A percentile compares a stretch with the other conserved stretches of the same genome.
Conservation (phyloP, 2,797 vertebrate genomes). For the Gastrophryne carolinensis region DNA sequence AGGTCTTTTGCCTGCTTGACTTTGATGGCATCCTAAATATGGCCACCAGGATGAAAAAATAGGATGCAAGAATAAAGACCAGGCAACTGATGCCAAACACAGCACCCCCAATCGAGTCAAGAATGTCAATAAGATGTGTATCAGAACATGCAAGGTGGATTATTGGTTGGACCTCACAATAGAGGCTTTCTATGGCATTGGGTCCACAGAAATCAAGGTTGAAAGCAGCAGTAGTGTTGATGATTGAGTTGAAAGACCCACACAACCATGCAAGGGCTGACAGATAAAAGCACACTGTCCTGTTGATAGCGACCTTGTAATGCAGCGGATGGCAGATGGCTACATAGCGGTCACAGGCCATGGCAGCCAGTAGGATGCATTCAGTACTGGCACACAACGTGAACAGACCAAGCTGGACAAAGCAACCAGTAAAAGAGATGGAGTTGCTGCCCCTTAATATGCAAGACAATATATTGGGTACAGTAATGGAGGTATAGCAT, state of each 20-base stretch:
- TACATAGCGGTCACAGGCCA: constrained; percentile 44
- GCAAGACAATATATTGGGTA: constrained; percentile 14
- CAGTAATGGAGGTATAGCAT: constrained; percentile 25
- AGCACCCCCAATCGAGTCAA: background rate
- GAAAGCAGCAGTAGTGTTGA: constrained; percentile 15
- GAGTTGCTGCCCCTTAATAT: background rate
- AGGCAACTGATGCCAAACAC: constrained; percentile 37
- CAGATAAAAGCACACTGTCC: background rate
- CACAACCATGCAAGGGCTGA: constrained; percentile 9
- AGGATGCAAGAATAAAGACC: constrained; percentile 25
- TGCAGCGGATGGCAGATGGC: constrained; percentile 32
- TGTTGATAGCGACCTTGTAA: constrained; percentile 9
- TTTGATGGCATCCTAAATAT: constrained; percentile 3
- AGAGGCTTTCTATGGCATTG: background rate
- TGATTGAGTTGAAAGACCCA: constrained; percentile 14
- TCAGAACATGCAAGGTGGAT: constrained; percentile 26
- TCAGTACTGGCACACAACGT: constrained; percentile 34
- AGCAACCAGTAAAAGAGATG: constrained; percentile 32
- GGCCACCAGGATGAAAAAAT: constrained; percentile 17
- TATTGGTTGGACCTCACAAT: constrained; percentile 35
- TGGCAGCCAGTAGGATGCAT: constrained; percentile 33
- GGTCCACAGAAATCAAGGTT: constrained; percentile 11
- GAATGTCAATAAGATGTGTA: constrained; percentile 17
- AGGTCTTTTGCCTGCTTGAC: background rate
- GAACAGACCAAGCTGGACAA: constrained; percentile 21